Base-by-base conservation (phyloP, 1,140 invertebrate species). In the Brachionus sp. region DNA sequence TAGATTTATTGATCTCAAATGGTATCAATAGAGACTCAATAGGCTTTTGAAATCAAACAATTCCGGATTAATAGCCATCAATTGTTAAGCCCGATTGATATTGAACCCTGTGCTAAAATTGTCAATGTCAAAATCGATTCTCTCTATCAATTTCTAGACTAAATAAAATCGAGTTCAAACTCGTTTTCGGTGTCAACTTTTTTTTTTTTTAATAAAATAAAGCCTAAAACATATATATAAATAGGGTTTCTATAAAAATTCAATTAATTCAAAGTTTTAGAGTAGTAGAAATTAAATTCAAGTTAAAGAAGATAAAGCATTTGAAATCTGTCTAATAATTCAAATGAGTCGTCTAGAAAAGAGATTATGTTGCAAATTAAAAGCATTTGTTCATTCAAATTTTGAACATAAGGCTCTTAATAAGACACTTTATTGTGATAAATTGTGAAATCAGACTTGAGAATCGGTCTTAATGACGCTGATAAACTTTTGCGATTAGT, bases 351-450 rank as follows among this genome's bases (percentile, higher is more conserved):
- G 66, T 70, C 66, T 70, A 70, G 33, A 23, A 70, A 70, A 70
- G 66, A 70, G 66, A 70, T 70, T 70, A 70, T 70, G 66, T 70
- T 70, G 37, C 66, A 70, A 70, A 19, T 70, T 37, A 70, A 70
- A 57, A 70, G n/a, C 37, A 70, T 39, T 70, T 70, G 33, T 70
- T 70, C 37, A 39, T 70, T 70, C 35, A 37, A 70, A 39, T 39
- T 19, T 19, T 19, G 35, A 19, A 37, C 37, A 39, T 37, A 39
- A 39, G 37, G 16, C 19, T 12, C 9, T 29, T 37, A 39, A n/a
- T 3, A 39, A 39, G 12, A 19, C 66, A 19, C 19, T 39, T 70
- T 16, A 39, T 70, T 37, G 37, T 70, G 66, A 70, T 70, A 70
- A 70, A 70, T 70, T 70, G 66, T 70, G 66, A 70, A 70, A 70